A percentile compares a stretch with the other conserved stretches of the same genome.
phyloP scores from a whole-genome alignment of 2,888 invertebrate species.

The Leptura quadrifasciata region DNA sequence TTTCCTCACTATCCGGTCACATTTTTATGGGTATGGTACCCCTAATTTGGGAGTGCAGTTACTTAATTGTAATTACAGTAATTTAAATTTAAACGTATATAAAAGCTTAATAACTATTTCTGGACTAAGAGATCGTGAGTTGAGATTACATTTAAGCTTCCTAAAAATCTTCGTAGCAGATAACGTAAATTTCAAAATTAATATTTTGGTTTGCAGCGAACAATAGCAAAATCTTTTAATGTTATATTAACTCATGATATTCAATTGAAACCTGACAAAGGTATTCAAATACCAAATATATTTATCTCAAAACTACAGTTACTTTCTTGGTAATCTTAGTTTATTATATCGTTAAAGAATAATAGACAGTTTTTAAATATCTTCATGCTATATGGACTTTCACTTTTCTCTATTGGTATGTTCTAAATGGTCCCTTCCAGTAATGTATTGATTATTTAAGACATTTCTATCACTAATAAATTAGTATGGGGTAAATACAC shows the following conservation, averaged over 20 bases:
- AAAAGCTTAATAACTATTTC: conserved; percentile 25
- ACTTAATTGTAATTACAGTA: conserved; percentile 22
- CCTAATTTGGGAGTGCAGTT: conserved; percentile 4
- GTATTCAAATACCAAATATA: not conserved
- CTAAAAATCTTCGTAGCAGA: not conserved
- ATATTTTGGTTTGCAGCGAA: not conserved
- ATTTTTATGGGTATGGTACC: not conserved
- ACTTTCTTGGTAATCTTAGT: not conserved
- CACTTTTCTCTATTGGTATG: not conserved
- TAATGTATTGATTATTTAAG: too few species aligned
- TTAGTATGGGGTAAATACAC: too few species aligned
- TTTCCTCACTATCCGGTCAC: conserved; percentile 8
- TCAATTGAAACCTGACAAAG: conserved; percentile 2
- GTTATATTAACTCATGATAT: not conserved
- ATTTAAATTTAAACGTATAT: conserved; percentile 34
- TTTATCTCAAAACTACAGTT: conserved; percentile 4
- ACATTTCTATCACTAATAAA: too few species aligned
- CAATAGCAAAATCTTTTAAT: not conserved
- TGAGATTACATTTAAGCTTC: conserved; percentile 32
- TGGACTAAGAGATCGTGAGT: conserved; percentile 20
- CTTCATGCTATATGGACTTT: not conserved
- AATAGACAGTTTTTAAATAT: not conserved
- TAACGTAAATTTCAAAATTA: conserved; percentile 20
- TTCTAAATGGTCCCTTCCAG: not conserved
- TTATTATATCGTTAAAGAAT: not conserved